Evolutionary conservation across 2,797 vertebrate genomes (phyloP).

Genomic region (Falco berigora): DNA sequence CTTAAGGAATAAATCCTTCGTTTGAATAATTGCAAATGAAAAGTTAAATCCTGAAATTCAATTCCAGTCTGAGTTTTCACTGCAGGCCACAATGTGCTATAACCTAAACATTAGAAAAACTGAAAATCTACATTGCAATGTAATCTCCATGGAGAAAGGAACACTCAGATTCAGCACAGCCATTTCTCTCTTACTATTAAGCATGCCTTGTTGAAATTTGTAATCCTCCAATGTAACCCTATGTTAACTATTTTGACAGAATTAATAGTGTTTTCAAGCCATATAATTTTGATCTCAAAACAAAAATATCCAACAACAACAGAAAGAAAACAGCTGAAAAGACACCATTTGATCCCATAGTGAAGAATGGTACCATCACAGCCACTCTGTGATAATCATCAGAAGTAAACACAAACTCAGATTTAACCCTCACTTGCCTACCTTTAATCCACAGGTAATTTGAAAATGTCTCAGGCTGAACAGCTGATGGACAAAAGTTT

Average conservation of each 20-base stretch:
- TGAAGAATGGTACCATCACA: not conserved
- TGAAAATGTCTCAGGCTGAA: not conserved
- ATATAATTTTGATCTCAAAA: not conserved
- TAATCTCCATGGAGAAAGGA: not conserved
- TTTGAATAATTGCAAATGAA: conserved; percentile 41
- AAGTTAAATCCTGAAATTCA: conserved; percentile 25
- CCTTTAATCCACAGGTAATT: not conserved
- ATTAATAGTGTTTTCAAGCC: not conserved
- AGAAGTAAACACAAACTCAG: not conserved
- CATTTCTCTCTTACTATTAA: not conserved
- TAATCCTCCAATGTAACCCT: not conserved
- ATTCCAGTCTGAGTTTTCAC: conserved; percentile 18
- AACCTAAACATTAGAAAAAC: conserved; percentile 5
- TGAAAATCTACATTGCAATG: not conserved
- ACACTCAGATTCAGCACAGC: not conserved
- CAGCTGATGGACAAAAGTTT: not conserved
- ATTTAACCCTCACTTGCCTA: not conserved
- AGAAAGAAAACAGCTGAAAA: not conserved
- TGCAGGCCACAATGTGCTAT: not conserved
- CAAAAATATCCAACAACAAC: not conserved
- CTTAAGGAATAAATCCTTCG: conserved; percentile 16
- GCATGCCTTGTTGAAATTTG: not conserved
- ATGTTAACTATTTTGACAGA: not conserved
- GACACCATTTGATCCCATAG: not conserved
- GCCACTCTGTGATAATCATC: not conserved